Evolutionary conservation across 2,888 invertebrate genomes (phyloP).

Genomic region (Eupsilia transversa): DNA sequence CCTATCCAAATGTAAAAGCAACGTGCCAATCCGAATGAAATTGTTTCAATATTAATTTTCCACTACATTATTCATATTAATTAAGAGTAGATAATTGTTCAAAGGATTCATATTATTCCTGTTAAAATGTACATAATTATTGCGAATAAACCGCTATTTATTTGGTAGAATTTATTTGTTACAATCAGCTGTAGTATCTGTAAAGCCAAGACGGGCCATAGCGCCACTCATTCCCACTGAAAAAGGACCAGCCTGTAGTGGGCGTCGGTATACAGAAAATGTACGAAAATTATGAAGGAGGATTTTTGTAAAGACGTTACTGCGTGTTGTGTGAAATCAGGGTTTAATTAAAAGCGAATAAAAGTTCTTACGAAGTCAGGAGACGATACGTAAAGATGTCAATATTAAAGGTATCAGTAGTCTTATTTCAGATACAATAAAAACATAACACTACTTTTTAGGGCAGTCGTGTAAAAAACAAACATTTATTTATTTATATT

Average conservation of each 20-base stretch:
- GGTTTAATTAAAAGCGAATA: neutral
- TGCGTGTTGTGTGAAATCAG: neutral
- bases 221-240: neutral
- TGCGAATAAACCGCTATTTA: neutral
- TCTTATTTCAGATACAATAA: neutral
- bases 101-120: neutral
- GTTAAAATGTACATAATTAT: neutral
- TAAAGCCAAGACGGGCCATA: no score
- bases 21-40: neutral
- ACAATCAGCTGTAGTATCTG: no score
- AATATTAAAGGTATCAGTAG: no score
- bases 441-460: neutral
- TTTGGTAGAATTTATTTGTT: neutral
- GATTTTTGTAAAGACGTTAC: neutral
- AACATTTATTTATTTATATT: no score
- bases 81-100: neutral
- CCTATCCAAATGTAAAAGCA: conserved; percentile 5
- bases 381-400: no score
- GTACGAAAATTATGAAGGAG: neutral
- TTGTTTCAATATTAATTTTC: conserved; percentile 32
- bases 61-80: conserved; percentile 29
- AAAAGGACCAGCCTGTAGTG: neutral
- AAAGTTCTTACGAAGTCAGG: neutral
- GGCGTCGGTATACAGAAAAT: no score
- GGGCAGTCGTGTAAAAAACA: no score